Evolutionary conservation across 2,888 invertebrate species (phyloP).

Genomic region (Agapostemon virescens): DNA sequence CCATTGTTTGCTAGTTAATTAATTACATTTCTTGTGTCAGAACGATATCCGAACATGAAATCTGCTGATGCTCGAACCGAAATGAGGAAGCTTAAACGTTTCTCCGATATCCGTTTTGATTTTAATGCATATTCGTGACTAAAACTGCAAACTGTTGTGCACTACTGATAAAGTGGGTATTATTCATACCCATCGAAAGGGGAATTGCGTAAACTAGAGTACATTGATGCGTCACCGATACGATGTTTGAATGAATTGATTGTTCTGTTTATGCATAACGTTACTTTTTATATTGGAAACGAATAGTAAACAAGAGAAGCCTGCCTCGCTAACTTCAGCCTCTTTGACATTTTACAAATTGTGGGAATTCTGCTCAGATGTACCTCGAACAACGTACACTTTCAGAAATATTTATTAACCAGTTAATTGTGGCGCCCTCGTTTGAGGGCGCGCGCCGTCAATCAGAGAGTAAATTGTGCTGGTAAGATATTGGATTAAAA

Average conservation of each 20-base stretch:
- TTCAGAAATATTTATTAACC: no score
- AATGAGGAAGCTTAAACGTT: slow-evolving; percentile 14
- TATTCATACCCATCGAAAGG: slow-evolving; percentile 34
- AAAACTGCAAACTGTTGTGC: slow-evolving; percentile 44
- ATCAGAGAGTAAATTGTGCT: no score
- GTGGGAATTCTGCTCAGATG: no score
- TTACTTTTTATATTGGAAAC: slow-evolving; percentile 18
- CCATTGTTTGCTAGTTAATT: neutral
- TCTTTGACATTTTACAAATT: neutral
- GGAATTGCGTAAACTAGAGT: slow-evolving; percentile 48
- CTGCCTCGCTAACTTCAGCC: neutral
- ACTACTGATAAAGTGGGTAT: slow-evolving; percentile 42
- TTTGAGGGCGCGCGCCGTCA: no score
- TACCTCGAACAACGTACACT: no score
- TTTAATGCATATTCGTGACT: slow-evolving; percentile 35
- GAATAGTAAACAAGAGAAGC: neutral
- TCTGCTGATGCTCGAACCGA: neutral
- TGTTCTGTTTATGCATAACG: slow-evolving; percentile 29
- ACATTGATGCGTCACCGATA: slow-evolving; percentile 1
- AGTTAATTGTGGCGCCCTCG: no score
- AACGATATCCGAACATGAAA: neutral
- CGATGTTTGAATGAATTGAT: slow-evolving; percentile 8
- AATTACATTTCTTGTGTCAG: neutral
- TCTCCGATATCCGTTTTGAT: slow-evolving; percentile 34
- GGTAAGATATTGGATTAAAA: no score